Evolutionary conservation across 2,888 invertebrate genomes (phyloP).

Genomic region (Stenchaetothrips biformis): DNA sequence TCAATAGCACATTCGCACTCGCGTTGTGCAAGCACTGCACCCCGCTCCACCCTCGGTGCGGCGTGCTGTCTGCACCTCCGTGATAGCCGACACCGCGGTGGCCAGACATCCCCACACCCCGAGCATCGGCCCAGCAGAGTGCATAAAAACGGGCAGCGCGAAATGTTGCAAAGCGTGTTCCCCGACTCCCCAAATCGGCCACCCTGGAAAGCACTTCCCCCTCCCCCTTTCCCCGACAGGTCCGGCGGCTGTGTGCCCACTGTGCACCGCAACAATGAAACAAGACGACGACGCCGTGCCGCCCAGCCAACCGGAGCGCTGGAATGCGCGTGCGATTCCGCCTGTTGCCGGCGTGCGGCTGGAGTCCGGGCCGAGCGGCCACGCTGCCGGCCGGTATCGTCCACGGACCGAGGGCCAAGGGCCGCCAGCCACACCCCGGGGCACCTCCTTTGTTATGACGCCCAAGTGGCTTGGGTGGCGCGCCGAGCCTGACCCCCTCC

Average conservation of each 20-base stretch:
- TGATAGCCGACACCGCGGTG: not conserved
- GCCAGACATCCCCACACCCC: not conserved
- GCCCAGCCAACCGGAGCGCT: not conserved
- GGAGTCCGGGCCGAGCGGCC: not conserved
- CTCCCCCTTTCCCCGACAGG: too few species aligned
- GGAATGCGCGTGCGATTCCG: conserved; percentile 12
- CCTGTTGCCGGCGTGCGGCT: not conserved
- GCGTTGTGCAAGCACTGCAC: not conserved
- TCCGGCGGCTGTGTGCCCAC: not conserved
- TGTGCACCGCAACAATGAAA: not conserved
- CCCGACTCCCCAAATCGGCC: too few species aligned
- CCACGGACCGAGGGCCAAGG: not conserved
- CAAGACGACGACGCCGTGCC: not conserved
- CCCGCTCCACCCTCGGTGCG: not conserved
- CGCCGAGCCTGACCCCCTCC: not conserved
- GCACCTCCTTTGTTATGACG: not conserved
- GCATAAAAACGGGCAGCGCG: too few species aligned
- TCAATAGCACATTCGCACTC: conserved; percentile 6
- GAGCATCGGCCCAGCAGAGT: not conserved
- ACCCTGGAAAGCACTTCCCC: too few species aligned
- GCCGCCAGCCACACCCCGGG: not conserved
- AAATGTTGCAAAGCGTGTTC: too few species aligned
- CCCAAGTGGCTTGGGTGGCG: not conserved
- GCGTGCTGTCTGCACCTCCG: not conserved
- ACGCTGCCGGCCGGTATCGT: not conserved